Percentiles rank a stretch among this genome's conserved stretches.
Conservation (phyloP, 2,797 vertebrate species). For the Cynodonichthys magdalenae region DNA sequence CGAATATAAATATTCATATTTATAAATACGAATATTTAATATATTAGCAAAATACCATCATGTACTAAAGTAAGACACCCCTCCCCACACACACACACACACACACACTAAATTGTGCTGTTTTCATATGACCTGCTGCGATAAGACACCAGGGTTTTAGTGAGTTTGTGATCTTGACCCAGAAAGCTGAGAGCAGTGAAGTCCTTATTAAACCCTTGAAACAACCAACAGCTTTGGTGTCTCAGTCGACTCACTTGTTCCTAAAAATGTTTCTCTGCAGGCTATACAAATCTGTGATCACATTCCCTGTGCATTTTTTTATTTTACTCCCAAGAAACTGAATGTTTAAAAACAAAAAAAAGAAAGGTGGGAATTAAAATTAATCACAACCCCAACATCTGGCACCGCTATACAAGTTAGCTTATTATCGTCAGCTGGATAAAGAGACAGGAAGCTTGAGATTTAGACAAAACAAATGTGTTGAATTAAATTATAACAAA, state of each 20-base stretch:
- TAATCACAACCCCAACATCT: conserved; percentile 22
- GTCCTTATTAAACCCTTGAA: conserved; percentile 33
- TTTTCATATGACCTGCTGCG: conserved; percentile 31
- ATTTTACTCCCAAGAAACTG: conserved; percentile 22
- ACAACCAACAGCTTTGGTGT: conserved; percentile 3
- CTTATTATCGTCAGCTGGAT: conserved; percentile 16
- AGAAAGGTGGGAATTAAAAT: conserved; percentile 10
- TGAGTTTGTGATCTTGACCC: conserved; percentile 43
- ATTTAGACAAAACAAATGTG: neutral
- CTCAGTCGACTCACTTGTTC: conserved; percentile 22
- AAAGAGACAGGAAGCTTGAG: neutral
- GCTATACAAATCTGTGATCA: conserved; percentile 15
- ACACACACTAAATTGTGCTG: conserved; percentile 1
- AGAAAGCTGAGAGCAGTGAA: conserved; percentile 32
- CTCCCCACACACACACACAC: too few relatives aligned
- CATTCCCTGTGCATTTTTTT: conserved; percentile 17
- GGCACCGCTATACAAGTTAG: conserved; percentile 2
- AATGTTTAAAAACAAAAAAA: conserved; percentile 12
- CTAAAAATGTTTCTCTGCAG: conserved; percentile 15
- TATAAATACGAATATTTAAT: conserved; percentile 1
- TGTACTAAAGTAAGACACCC: conserved; percentile 16
- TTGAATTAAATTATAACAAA: neutral
- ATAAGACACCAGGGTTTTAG: conserved; percentile 25
- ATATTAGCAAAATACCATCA: conserved; percentile 9
- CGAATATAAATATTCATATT: too few relatives aligned